phyloP scores from a whole-genome alignment of 2,113 vertebrate genomes.

The Mixornis gularis region DNA sequence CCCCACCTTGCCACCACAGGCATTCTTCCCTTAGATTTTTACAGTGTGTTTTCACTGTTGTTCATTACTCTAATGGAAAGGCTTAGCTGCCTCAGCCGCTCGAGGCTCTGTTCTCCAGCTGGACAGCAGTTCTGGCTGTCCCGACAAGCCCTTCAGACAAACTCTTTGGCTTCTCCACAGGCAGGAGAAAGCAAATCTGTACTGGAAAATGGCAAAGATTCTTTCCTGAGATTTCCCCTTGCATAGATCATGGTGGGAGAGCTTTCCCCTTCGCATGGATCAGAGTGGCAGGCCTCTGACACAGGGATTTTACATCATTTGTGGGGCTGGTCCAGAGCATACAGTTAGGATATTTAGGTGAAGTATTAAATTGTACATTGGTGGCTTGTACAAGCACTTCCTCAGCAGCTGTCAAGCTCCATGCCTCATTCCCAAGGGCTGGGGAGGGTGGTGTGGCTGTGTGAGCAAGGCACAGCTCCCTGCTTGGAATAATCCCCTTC shows the following conservation, averaged over 20 bases:
- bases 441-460: neutral
- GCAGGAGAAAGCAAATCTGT: neutral
- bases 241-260: neutral
- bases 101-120: neutral
- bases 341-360: neutral
- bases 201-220: neutral
- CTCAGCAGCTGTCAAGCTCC: neutral
- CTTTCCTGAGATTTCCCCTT: neutral
- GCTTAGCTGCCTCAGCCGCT: neutral
- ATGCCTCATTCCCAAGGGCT: neutral
- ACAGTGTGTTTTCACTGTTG: neutral
- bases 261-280: neutral
- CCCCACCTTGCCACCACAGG: neutral
- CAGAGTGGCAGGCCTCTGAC: fast-evolving
- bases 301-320: fast-evolving
- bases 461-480: neutral
- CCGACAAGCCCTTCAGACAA: neutral
- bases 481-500: neutral
- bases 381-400: neutral
- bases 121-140: neutral
- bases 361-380: fast-evolving
- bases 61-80: neutral
- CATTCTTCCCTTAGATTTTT: neutral
- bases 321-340: neutral
- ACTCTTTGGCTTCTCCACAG: neutral